A percentile compares a stretch with the other conserved stretches of the same genome.
phyloP scores from a whole-genome alignment of 2,113 vertebrate genomes.

The Sylvilagus bachmani region DNA sequence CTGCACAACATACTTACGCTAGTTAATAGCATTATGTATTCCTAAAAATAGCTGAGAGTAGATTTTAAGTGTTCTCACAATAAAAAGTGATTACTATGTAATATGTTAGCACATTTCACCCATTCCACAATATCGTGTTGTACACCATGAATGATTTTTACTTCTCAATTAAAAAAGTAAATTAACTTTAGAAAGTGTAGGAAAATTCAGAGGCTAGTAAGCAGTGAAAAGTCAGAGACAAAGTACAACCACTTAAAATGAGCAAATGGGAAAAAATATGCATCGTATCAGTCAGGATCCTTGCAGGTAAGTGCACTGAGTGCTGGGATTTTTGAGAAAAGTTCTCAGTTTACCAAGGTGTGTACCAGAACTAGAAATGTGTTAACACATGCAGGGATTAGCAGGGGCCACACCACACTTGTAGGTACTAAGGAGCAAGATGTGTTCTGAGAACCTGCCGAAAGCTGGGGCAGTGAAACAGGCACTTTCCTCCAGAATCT shows the following conservation, averaged over 20 bases:
- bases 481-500: neutral
- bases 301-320: neutral
- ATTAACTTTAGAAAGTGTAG: neutral
- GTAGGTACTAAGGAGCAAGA: accelerated
- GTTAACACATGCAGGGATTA: neutral
- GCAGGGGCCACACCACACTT: accelerated
- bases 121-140: neutral
- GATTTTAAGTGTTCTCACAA: neutral
- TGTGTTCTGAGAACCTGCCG: neutral
- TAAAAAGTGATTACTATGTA: neutral
- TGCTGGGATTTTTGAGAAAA: neutral
- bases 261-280: neutral
- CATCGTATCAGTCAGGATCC: neutral
- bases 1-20: neutral
- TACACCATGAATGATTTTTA: neutral
- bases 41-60: neutral
- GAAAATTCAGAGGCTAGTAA: neutral
- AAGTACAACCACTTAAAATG: neutral
- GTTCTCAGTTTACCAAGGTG: neutral
- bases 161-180: neutral
- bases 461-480: neutral
- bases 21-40: neutral
- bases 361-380: neutral
- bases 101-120: neutral
- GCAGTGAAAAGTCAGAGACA: neutral